Base-by-base conservation (phyloP, 2,888 invertebrate genomes). In the Perizoma affinitatum region DNA sequence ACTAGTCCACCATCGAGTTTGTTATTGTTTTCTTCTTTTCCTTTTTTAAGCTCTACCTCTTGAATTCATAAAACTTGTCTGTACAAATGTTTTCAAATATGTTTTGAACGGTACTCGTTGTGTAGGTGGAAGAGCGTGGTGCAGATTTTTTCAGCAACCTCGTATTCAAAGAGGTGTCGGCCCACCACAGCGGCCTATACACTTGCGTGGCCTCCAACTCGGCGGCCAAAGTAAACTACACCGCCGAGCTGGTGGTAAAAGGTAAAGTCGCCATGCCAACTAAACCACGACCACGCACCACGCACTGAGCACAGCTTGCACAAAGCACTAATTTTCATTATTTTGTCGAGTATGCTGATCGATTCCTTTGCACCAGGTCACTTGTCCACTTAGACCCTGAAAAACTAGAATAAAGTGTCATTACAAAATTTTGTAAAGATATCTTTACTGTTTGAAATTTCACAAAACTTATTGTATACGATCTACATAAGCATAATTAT, bases 61-160 rank as follows among this genome's bases (percentile, higher is more conserved):
- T 44, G 44, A 44, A 54, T 7, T 36, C 36, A 53, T 40, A 45
- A 51, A 42, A 49, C 8, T 43, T 56, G 34, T 48, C 11, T 43
- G 8, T 22, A n/a, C 6, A 2, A 33, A 38, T 36, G 38, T 9
- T 40, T 7, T 47, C 6, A 33, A 49, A 36, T 46, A 54, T 11
- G n/a, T 63, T 11, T 52, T 58, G 54, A 62, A 47, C 58, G 58
- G 51, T 69, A 70, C 70, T 82, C 71, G 76, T 85, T 83, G 78
- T 78, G 64, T 93, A 95, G 91, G 94, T 95, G 75, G 94, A 94
- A 83, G 95, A 95, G 76, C 94, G 95, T 54, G 94, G 94, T 65
- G 95, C 95, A 70, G 95, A 95, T 82, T 96, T 95, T 92, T 95
- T 95, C 89, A 95, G 95, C 86, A 94, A 95, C 87, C 92, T 96